Evolutionary conservation across 2,888 invertebrate species (phyloP).

Genomic region (Drosophila emarginata): DNA sequence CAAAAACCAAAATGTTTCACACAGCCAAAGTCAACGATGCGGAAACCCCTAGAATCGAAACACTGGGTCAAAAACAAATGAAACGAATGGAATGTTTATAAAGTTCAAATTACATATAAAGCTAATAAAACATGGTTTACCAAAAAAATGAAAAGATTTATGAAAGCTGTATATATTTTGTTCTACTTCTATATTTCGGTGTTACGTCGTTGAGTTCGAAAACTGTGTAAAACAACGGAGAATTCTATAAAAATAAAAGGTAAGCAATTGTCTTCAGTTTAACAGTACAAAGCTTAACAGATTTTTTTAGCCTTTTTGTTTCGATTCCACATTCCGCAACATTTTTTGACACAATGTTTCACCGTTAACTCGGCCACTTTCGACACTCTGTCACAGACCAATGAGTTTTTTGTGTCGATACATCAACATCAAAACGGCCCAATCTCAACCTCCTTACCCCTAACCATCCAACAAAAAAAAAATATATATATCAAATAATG

Average conservation of each 20-base stretch:
- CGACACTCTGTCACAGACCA: constrained; percentile 52
- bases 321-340: background rate
- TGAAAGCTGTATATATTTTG: background rate
- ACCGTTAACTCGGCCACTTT: constrained; percentile 38
- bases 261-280: background rate
- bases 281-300: background rate
- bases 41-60: constrained; percentile 40
- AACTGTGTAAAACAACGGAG: background rate
- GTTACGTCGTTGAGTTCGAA: background rate
- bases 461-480: background rate
- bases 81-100: background rate
- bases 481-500: constrained; percentile 15
- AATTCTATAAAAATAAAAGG: too few species aligned
- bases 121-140: background rate
- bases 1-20: constrained; percentile 49
- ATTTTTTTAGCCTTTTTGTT: background rate
- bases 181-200: background rate
- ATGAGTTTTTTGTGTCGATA: constrained; percentile 62
- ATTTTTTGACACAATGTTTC: background rate
- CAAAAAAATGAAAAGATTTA: background rate
- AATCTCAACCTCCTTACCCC: too few species aligned
- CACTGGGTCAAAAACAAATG: background rate
- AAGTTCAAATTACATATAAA: background rate
- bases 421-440: constrained; percentile 51
- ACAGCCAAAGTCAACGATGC: constrained; percentile 50